A percentile compares a stretch with the other conserved stretches of the same genome.
Evolutionary conservation across 2,888 invertebrate species (phyloP).

Genomic region (Microdon myrmicae): DNA sequence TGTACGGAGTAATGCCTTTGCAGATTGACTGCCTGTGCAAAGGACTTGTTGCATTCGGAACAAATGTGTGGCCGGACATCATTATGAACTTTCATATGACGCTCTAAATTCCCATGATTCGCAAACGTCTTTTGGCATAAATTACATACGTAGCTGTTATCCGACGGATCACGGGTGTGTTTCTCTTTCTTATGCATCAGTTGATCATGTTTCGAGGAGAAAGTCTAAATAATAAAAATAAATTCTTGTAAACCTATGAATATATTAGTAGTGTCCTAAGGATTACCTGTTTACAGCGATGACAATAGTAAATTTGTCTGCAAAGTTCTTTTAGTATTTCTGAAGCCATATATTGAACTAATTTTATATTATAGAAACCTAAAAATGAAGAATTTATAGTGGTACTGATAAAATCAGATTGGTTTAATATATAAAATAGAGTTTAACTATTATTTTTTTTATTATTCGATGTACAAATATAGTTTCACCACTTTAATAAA

Average conservation of each 20-base stretch:
- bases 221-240: conserved; percentile 56
- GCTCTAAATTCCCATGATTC: conserved; percentile 65
- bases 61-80: conserved; percentile 64
- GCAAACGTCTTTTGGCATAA: conserved; percentile 64
- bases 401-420: too few species aligned
- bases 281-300: conserved; percentile 40
- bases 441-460: too few species aligned
- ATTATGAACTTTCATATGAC: conserved; percentile 66
- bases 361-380: too few species aligned
- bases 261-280: too few species aligned
- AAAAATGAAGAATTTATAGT: too few species aligned
- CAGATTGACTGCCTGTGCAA: conserved; percentile 63
- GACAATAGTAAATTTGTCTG: conserved; percentile 43
- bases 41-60: conserved; percentile 62
- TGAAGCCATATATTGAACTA: conserved; percentile 39
- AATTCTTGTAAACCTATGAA: neutral
- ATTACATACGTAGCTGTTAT: conserved; percentile 64
- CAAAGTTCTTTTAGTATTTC: conserved; percentile 36
- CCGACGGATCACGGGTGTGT: conserved; percentile 61
- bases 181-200: conserved; percentile 64
- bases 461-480: too few species aligned
- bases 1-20: conserved; percentile 65
- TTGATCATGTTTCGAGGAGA: conserved; percentile 64
- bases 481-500: too few species aligned
- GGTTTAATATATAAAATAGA: too few species aligned